Evolutionary conservation across 2,113 vertebrate genomes (phyloP).

Genomic region (Phainopepla nitens): DNA sequence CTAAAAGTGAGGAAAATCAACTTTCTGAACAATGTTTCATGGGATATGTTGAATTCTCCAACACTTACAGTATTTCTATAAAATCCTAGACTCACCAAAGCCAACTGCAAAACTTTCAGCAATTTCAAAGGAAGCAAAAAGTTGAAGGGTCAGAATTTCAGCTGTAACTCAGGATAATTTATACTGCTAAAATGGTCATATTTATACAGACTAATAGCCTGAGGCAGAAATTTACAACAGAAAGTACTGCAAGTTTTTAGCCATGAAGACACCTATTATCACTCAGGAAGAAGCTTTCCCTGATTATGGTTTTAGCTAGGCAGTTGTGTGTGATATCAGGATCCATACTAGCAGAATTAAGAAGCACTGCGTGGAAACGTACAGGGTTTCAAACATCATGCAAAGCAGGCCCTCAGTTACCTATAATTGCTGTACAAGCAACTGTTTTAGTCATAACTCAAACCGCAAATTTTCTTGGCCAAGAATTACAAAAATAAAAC

Average conservation of each 20-base stretch:
- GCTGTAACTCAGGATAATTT: background rate
- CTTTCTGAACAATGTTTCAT: background rate
- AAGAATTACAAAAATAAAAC: background rate
- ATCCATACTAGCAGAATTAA: background rate
- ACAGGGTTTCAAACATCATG: background rate
- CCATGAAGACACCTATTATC: background rate
- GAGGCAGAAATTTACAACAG: background rate
- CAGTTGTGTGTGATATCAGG: too few relatives aligned
- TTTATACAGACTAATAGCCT: background rate
- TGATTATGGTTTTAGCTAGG: background rate
- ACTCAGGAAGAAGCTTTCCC: background rate
- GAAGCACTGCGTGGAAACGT: background rate
- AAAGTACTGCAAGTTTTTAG: background rate
- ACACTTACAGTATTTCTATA: background rate
- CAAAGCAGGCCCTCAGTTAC: background rate
- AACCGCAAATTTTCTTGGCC: background rate
- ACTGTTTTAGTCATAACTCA: background rate
- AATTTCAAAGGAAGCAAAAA: slow-evolving; percentile 29
- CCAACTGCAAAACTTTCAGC: background rate
- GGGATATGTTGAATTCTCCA: background rate
- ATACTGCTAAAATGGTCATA: background rate
- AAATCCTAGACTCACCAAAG: slow-evolving; percentile 6
- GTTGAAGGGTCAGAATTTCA: slow-evolving; percentile 21
- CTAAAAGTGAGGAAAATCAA: background rate
- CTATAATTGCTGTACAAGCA: background rate